phyloP scores from a whole-genome alignment of 2,113 vertebrate species.

The Clinocottus analis region DNA sequence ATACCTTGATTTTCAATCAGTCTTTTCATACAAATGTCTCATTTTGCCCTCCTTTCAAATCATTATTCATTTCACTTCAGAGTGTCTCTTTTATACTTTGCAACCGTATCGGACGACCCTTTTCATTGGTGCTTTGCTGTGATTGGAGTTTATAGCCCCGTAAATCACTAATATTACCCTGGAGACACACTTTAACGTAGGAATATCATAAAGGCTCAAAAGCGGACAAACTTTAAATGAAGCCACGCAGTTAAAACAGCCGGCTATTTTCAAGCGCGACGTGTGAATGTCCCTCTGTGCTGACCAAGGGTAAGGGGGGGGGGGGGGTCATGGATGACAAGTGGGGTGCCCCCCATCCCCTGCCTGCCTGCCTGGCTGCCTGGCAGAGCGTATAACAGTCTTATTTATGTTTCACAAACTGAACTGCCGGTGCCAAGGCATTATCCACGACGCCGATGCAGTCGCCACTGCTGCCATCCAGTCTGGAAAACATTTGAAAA shows the following conservation, averaged over 20 bases:
- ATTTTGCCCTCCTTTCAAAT: conserved; percentile 9
- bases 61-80: conserved; percentile 9
- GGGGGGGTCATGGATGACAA: background rate
- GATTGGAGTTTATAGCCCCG: conserved; percentile 39
- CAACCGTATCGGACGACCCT: background rate
- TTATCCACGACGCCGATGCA: conserved; percentile 81
- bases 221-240: background rate
- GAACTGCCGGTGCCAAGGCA: conserved; percentile 80
- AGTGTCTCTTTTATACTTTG: conserved; percentile 12
- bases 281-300: conserved; percentile 16
- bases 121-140: conserved; percentile 30
- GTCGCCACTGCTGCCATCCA: conserved; percentile 76
- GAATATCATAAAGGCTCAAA: conserved; percentile 5
- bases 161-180: conserved; percentile 38
- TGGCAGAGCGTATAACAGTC: conserved; percentile 61
- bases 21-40: background rate
- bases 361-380: background rate
- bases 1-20: conserved; percentile 27
- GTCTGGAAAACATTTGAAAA: conserved; percentile 83
- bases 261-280: conserved; percentile 23
- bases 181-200: conserved; percentile 5
- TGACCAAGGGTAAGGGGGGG: conserved; percentile 4
- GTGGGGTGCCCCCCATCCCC: background rate
- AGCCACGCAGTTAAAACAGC: background rate
- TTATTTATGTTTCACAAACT: conserved; percentile 82